Evolutionary conservation across 2,888 invertebrate genomes (phyloP).

Genomic region (Perizoma affinitatum): DNA sequence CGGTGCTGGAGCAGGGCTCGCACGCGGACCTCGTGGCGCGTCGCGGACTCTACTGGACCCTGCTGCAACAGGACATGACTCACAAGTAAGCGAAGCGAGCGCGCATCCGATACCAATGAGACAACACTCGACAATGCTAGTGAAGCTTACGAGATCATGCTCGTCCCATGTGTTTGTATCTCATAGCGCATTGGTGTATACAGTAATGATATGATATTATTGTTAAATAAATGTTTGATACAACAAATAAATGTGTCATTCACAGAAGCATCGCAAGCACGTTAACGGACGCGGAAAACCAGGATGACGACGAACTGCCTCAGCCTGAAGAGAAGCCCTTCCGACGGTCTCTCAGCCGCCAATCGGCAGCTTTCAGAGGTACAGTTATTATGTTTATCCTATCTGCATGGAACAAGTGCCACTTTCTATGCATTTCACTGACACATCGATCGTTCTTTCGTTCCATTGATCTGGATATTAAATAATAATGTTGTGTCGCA

Average conservation of each 20-base stretch:
- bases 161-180: too few species aligned
- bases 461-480: too few species aligned
- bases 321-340: slow-evolving; percentile 4
- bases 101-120: too few species aligned
- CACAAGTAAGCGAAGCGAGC: slow-evolving; percentile 44
- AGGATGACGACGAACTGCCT: slow-evolving; percentile 12
- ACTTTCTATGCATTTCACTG: too few species aligned
- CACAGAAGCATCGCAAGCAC: slow-evolving; percentile 18
- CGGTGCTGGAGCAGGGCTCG: slow-evolving; percentile 88
- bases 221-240: too few species aligned
- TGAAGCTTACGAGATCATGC: too few species aligned
- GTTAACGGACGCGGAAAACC: slow-evolving; percentile 1
- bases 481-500: slow-evolving; percentile 26
- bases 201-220: too few species aligned
- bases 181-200: too few species aligned
- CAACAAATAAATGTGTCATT: not conserved
- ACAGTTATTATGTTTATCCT: not conserved
- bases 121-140: too few species aligned
- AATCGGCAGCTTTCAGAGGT: slow-evolving; percentile 17
- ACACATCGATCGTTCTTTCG: too few species aligned
- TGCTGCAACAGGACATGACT: slow-evolving; percentile 86
- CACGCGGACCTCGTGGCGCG: slow-evolving; percentile 87
- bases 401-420: too few species aligned
- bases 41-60: slow-evolving; percentile 86
- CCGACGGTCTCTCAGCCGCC: slow-evolving; percentile 7